Base-by-base conservation (phyloP, 2,888 invertebrate species). In the Drosophila affinis region DNA sequence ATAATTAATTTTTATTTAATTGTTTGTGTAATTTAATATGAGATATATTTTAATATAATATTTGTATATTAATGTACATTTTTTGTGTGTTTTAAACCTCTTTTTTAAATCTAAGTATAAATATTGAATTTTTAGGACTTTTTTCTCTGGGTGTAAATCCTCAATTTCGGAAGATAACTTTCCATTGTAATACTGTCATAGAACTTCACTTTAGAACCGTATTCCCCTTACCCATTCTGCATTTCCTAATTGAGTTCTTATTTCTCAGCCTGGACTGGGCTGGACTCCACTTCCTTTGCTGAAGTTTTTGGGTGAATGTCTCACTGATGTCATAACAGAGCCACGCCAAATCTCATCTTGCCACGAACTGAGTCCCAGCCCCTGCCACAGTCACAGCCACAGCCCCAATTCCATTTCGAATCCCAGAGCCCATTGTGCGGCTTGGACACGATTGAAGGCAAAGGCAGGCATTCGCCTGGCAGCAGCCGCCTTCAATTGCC, bases 401-500 rank as follows among this genome's bases (percentile, higher is more conserved):
- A 3, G 27, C 7, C 32, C 55, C 47, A 29, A 51, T 27, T 27
- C 34, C 54, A 10, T 48, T n/a, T 24, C 46, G 34, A 12, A 18
- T 27, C 29, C 56, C 10, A 39, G 14, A 57, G 49, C 17, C 10
- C 74, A 64, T 58, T 58, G 71, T 32, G 47, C 48, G 57, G 34
- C 73, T 51, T 52, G 34, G 29, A 49, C 65, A 55, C 72, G 72
- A 72, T 72, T 72, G 58, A 71, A 72, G 49, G 39, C n/a, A 64
- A 71, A 72, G 49, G 39, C n/a, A n/a, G 39, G 39, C 39, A 6
- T 39, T 65, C 69, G 68, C 64, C 29, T 47, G 39, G 51, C 34
- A 27, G 64, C 69, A 27, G 64, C 69, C 62, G 79, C 56, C 67
- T 54, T 54, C 62, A 67, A 84, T 78, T 86, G 88, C 81, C 81